A percentile compares a stretch with the other conserved stretches of the same genome.
phyloP scores from a whole-genome alignment of 1,140 invertebrate genomes.

The Diorhabda elongata region DNA sequence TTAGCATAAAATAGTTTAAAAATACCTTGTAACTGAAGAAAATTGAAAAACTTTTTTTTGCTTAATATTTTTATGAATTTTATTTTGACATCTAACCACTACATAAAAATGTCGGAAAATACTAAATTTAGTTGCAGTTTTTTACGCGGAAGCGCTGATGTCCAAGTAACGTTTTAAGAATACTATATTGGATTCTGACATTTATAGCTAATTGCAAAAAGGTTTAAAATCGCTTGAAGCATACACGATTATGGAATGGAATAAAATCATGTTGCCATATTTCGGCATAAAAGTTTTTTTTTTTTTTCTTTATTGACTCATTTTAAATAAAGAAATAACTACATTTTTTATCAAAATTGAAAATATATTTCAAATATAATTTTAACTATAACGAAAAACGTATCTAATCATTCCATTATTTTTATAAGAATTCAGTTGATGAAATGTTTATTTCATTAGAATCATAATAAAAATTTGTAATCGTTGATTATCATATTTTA shows the following conservation, averaged over 20 bases:
- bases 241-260: slow-evolving; percentile 11
- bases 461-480: no score
- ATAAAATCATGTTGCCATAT: slow-evolving; percentile 14
- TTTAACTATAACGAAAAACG: no score
- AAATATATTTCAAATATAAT: no score
- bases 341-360: no score
- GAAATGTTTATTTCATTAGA: no score
- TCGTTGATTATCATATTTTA: no score
- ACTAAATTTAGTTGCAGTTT: slow-evolving; percentile 43
- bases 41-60: slow-evolving; percentile 31
- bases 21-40: background rate
- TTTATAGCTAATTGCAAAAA: background rate
- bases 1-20: background rate
- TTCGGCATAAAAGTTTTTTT: no score
- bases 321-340: no score
- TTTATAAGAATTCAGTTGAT: no score
- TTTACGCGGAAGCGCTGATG: slow-evolving; percentile 44
- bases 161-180: slow-evolving; percentile 17
- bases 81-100: slow-evolving; percentile 37
- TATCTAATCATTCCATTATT: no score
- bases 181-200: background rate
- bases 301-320: no score
- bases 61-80: slow-evolving; percentile 27
- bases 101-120: slow-evolving; percentile 40
- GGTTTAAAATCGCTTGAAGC: background rate